Percentiles rank a stretch among this genome's conserved stretches.
phyloP scores from a whole-genome alignment of 2,797 vertebrate genomes.

The Pseudopleuronectes americanus region DNA sequence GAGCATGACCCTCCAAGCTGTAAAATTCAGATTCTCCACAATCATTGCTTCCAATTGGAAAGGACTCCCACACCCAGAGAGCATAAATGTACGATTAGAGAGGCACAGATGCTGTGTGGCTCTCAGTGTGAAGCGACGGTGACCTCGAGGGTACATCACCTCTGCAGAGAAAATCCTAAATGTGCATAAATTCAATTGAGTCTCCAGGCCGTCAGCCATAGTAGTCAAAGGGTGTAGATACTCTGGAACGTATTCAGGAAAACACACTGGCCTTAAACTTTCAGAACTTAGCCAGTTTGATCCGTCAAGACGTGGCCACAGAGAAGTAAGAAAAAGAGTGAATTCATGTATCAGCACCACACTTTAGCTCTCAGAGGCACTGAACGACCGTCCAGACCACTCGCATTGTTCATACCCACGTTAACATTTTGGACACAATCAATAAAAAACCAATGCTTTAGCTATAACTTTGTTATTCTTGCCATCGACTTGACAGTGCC shows the following conservation, averaged over 20 bases:
- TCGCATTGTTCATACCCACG: neutral
- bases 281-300: neutral
- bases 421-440: slow-evolving; percentile 14
- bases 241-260: slow-evolving; percentile 12
- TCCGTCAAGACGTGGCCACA: neutral
- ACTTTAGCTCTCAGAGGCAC: slow-evolving; percentile 2
- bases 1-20: slow-evolving; percentile 18
- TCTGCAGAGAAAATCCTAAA: slow-evolving; percentile 27
- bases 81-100: slow-evolving; percentile 3
- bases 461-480: slow-evolving; percentile 46
- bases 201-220: slow-evolving; percentile 17
- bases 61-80: neutral
- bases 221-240: slow-evolving; percentile 2
- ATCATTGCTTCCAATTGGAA: slow-evolving; percentile 4
- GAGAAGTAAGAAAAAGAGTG: neutral
- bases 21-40: slow-evolving; percentile 18
- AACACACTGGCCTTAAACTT: slow-evolving; percentile 13
- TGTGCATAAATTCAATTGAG: slow-evolving; percentile 27
- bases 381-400: neutral
- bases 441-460: slow-evolving; percentile 9
- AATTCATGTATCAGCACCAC: slow-evolving; percentile 2
- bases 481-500: slow-evolving; percentile 39
- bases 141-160: slow-evolving; percentile 11
- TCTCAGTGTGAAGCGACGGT: slow-evolving; percentile 13
- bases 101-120: neutral